Conservation (phyloP, 2,113 vertebrate genomes). For the Lycaon pictus region DNA sequence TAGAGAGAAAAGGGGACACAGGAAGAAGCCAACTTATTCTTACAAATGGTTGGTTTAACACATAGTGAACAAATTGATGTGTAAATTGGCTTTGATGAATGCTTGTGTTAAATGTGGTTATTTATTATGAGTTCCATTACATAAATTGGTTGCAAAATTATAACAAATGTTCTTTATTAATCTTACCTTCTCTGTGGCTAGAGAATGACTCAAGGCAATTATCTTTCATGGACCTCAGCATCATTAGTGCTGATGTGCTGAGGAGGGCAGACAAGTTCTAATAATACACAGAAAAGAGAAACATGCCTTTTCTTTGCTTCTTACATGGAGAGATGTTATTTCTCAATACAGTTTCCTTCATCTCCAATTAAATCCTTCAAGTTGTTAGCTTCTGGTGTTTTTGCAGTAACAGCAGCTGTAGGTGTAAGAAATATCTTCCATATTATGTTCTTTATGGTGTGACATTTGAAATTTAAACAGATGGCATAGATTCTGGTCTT, state of each 20-base stretch:
- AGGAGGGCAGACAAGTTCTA: constrained; percentile 63
- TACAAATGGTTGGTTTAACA: constrained; percentile 84
- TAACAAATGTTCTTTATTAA: constrained; percentile 88
- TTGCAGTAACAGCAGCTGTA: constrained; percentile 52
- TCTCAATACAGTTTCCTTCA: constrained; percentile 35
- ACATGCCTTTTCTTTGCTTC: constrained; percentile 60
- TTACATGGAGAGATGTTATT: neutral
- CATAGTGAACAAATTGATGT: constrained; percentile 82
- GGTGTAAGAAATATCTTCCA: constrained; percentile 45
- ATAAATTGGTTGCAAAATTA: constrained; percentile 87
- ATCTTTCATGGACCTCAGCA: constrained; percentile 80
- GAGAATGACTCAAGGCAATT: constrained; percentile 77
- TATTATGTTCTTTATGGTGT: constrained; percentile 45
- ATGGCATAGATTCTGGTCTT: constrained; percentile 36
- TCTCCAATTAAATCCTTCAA: constrained; percentile 60
- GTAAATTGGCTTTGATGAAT: constrained; percentile 87
- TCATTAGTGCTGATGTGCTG: constrained; percentile 71
- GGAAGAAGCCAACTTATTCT: constrained; percentile 74
- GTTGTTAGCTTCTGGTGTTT: constrained; percentile 56
- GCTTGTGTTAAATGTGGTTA: constrained; percentile 80
- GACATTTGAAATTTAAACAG: constrained; percentile 66
- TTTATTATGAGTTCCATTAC: constrained; percentile 87
- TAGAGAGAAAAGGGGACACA: constrained; percentile 60
- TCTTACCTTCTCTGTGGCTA: constrained; percentile 82
- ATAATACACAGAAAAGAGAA: constrained; percentile 51